Percentiles rank a stretch among this genome's conserved stretches.
Evolutionary conservation across 2,113 vertebrate genomes (phyloP).

Genomic region (Salvelinus namaycush): DNA sequence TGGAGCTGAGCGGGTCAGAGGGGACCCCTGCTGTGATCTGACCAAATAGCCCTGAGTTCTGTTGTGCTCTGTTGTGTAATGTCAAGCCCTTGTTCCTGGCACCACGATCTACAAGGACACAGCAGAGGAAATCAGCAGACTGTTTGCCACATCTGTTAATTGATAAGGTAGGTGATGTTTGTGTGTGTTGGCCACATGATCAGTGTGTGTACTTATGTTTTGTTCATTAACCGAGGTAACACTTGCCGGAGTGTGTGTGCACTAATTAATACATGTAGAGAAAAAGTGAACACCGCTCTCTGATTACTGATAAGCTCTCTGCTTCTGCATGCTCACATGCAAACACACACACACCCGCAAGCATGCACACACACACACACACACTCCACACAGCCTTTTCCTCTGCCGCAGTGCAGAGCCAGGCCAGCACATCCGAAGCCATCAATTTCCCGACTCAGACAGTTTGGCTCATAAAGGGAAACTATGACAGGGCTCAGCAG

Average conservation of each 20-base stretch:
- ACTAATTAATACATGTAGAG: slow-evolving; percentile 36
- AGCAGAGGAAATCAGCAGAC: slow-evolving; percentile 24
- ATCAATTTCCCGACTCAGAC: slow-evolving; percentile 32
- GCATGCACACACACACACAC: slow-evolving; percentile 11
- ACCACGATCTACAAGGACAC: slow-evolving; percentile 23
- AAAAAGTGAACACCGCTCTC: slow-evolving; percentile 44
- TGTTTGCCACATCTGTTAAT: slow-evolving; percentile 19
- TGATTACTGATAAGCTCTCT: slow-evolving; percentile 67
- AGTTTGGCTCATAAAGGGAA: slow-evolving; percentile 27
- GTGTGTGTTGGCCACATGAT: not conserved
- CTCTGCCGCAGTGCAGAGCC: slow-evolving; percentile 75
- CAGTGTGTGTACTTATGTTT: not conserved
- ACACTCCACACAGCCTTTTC: slow-evolving; percentile 34
- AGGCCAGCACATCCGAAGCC: slow-evolving; percentile 63
- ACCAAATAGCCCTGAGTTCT: slow-evolving; percentile 22
- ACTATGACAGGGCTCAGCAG: slow-evolving; percentile 14
- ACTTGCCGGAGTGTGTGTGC: not conserved
- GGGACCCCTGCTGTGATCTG: slow-evolving; percentile 7
- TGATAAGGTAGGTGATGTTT: slow-evolving; percentile 5
- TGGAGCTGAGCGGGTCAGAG: slow-evolving; percentile 12
- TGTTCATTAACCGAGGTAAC: not conserved
- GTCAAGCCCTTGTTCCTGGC: slow-evolving; percentile 21
- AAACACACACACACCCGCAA: slow-evolving; percentile 1
- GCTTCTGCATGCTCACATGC: slow-evolving; percentile 47
- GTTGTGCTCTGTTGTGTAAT: slow-evolving; percentile 38